These are phyloP conservation scores for Molanna angustata DNA, from an alignment of 2,888 invertebrate species.

Conservation along the genomic window DNA sequence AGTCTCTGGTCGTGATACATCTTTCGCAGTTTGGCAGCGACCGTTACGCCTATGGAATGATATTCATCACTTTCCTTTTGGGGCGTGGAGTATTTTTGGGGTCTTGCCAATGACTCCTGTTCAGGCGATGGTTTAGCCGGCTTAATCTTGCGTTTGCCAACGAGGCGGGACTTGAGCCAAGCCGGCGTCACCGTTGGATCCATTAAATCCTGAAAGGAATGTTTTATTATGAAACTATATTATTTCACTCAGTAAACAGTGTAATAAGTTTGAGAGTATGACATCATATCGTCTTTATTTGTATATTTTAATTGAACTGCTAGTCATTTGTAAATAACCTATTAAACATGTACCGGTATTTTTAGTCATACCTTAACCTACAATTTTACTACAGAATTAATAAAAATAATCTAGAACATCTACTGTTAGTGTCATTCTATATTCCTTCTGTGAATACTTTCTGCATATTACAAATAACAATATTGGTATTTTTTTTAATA, in stretches of 20 bases:
- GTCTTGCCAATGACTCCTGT: slow-evolving; percentile 1
- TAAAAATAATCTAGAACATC: no score
- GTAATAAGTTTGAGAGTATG: neutral
- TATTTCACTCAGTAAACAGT: neutral
- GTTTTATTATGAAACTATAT: neutral
- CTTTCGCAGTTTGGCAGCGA: slow-evolving; percentile 27
- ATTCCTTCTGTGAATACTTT: no score
- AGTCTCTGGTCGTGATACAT: slow-evolving; percentile 30
- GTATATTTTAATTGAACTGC: no score
- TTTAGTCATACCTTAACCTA: no score
- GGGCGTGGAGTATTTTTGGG: neutral
- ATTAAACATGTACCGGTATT: no score
- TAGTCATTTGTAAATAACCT: no score
- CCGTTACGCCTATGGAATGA: slow-evolving; percentile 17
- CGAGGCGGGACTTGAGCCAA: slow-evolving; percentile 18
- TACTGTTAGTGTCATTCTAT: no score
- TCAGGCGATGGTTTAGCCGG: slow-evolving; percentile 3
- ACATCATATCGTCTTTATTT: no score
- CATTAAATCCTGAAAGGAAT: slow-evolving; percentile 25
- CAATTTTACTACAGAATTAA: no score
- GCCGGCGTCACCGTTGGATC: slow-evolving; percentile 24
- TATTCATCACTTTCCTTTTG: slow-evolving; percentile 6
- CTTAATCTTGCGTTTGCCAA: slow-evolving; percentile 14
- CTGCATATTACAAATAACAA: no score
- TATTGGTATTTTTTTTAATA: no score